Conservation (phyloP, 1,140 invertebrate species). For the Euura saliciscinereae region DNA sequence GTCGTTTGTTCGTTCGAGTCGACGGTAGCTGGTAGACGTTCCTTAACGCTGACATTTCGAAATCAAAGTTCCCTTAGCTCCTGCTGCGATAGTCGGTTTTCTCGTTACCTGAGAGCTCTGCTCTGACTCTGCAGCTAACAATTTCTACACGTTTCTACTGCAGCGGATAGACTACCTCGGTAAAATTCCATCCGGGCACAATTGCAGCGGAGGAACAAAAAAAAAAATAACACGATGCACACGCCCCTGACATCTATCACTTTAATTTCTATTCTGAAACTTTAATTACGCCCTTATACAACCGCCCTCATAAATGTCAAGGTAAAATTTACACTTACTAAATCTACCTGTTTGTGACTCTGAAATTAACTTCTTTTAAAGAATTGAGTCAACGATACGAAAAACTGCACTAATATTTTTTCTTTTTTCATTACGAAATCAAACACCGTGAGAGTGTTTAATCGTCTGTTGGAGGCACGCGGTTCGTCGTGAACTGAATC, state of each 20-base stretch:
- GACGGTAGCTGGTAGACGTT: too few relatives aligned
- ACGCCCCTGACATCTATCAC: background rate
- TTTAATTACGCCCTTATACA: background rate
- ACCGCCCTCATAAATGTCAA: background rate
- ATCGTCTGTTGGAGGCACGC: too few relatives aligned
- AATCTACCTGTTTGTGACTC: background rate
- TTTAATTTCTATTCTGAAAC: constrained; percentile 5
- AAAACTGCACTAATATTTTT: too few relatives aligned
- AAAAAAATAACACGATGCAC: background rate
- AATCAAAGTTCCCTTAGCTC: too few relatives aligned
- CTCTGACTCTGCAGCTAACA: background rate
- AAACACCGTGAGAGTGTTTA: too few relatives aligned
- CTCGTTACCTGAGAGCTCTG: background rate
- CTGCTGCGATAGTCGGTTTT: background rate
- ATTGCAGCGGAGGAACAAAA: background rate
- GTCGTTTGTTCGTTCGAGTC: too few relatives aligned
- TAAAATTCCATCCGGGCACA: background rate
- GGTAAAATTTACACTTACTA: background rate
- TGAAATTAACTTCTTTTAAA: too few relatives aligned
- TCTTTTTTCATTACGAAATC: too few relatives aligned
- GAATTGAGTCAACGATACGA: too few relatives aligned
- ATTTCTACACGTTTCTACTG: background rate
- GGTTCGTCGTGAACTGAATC: too few relatives aligned
- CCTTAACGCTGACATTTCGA: too few relatives aligned
- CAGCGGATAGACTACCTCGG: background rate